Evolutionary conservation across 1,140 invertebrate species (phyloP).

Genomic region (Solenopsis fugax): DNA sequence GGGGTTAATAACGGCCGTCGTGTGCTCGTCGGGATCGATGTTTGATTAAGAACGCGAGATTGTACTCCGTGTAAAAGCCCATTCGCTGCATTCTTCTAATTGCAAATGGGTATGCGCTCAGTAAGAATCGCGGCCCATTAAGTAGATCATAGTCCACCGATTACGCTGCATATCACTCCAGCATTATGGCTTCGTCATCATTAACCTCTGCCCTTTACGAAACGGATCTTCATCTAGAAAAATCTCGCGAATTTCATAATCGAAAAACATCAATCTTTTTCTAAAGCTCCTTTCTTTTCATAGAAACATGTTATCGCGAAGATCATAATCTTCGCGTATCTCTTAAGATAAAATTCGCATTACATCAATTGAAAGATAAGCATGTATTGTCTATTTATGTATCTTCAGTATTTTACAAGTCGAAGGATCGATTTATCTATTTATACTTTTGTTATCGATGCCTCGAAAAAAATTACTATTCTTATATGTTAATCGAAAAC

Average conservation of each 20-base stretch:
- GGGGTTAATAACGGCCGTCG: conserved; percentile 55
- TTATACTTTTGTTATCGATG: not conserved
- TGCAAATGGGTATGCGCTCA: conserved; percentile 6
- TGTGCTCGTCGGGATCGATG: conserved; percentile 52
- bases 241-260: not conserved
- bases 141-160: conserved; percentile 16
- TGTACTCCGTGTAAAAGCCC: conserved; percentile 34
- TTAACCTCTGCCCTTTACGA: not conserved
- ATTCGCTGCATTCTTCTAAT: conserved; percentile 23
- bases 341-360: not conserved
- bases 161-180: not conserved
- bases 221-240: not conserved
- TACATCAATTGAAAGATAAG: not conserved
- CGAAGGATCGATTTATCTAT: not conserved
- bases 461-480: not conserved
- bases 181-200: not conserved
- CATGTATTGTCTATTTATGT: not conserved
- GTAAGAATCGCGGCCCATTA: not conserved
- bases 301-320: not conserved
- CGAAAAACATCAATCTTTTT: not conserved
- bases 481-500: not conserved
- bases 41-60: conserved; percentile 61
- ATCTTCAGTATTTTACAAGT: not conserved
- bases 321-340: not conserved
- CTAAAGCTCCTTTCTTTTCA: not conserved